These are phyloP conservation scores for Acrobasis suavella DNA, from an alignment of 2,888 invertebrate genomes.

Conservation along the genomic window DNA sequence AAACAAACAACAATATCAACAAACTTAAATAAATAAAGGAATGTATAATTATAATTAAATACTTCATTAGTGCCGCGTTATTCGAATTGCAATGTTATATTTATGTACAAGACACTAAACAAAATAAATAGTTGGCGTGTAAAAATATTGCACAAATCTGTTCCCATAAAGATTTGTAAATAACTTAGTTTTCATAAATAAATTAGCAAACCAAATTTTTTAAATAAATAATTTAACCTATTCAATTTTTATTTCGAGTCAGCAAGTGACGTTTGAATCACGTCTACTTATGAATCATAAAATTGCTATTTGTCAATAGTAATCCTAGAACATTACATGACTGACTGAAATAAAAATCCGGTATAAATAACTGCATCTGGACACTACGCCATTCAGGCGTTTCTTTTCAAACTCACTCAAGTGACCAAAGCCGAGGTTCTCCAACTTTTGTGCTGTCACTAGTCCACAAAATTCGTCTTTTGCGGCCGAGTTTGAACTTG, in stretches of 20 bases:
- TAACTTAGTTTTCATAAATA: constrained; percentile 43
- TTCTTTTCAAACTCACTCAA: too few species aligned
- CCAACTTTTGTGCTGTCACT: too few species aligned
- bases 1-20: constrained; percentile 55
- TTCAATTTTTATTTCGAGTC: constrained; percentile 27
- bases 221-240: constrained; percentile 41
- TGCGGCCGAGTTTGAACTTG: neutral
- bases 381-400: too few species aligned
- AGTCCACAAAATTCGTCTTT: neutral
- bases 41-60: constrained; percentile 48
- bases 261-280: neutral
- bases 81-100: constrained; percentile 1
- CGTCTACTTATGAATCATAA: neutral
- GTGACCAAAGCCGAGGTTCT: too few species aligned
- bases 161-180: constrained; percentile 33
- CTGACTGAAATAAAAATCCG: constrained; percentile 34
- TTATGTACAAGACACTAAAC: constrained; percentile 11
- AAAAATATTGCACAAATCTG: constrained; percentile 53
- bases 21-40: constrained; percentile 49
- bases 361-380: constrained; percentile 30
- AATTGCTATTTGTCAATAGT: neutral
- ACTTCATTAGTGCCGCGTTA: constrained; percentile 26
- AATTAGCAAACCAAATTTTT: constrained; percentile 17
- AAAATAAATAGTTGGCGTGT: constrained; percentile 12
- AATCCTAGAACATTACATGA: constrained; percentile 23